Conservation (phyloP, 2,113 vertebrate species). For the Erinaceus europaeus region DNA sequence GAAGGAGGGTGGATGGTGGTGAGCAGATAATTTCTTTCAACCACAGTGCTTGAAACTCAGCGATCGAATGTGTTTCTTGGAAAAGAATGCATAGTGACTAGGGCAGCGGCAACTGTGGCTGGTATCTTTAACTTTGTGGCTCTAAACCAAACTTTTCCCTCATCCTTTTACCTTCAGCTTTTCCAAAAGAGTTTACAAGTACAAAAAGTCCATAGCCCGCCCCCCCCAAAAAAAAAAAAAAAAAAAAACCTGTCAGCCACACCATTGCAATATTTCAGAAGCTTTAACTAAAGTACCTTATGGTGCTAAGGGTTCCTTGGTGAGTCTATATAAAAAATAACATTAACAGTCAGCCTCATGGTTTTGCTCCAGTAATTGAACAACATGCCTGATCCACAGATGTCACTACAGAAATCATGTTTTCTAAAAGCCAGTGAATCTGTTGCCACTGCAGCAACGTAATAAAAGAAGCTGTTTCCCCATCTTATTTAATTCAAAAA, state of each 20-base stretch:
- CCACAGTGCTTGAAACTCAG: slow-evolving; percentile 52
- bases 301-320: neutral
- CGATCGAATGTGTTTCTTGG: slow-evolving; percentile 70
- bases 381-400: neutral
- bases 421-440: neutral
- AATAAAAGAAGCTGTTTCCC: neutral
- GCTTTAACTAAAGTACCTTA: slow-evolving; percentile 55
- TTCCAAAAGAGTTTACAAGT: slow-evolving; percentile 59
- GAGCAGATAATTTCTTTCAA: slow-evolving; percentile 52
- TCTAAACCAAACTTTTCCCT: slow-evolving; percentile 58
- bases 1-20: slow-evolving; percentile 54
- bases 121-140: slow-evolving; percentile 27
- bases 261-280: slow-evolving; percentile 44
- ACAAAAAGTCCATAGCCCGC: slow-evolving; percentile 27
- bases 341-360: neutral
- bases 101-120: slow-evolving; percentile 42
- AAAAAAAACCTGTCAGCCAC: slow-evolving; percentile 20
- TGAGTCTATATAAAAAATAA: neutral
- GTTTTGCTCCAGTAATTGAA: neutral
- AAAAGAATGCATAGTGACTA: slow-evolving; percentile 46
- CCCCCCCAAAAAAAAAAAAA: neutral
- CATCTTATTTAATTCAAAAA: neutral
- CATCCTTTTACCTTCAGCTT: slow-evolving; percentile 30
- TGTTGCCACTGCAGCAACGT: neutral
- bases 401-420: neutral